Base-by-base conservation (phyloP, 2,113 vertebrate genomes). In the Aegithalos caudatus region DNA sequence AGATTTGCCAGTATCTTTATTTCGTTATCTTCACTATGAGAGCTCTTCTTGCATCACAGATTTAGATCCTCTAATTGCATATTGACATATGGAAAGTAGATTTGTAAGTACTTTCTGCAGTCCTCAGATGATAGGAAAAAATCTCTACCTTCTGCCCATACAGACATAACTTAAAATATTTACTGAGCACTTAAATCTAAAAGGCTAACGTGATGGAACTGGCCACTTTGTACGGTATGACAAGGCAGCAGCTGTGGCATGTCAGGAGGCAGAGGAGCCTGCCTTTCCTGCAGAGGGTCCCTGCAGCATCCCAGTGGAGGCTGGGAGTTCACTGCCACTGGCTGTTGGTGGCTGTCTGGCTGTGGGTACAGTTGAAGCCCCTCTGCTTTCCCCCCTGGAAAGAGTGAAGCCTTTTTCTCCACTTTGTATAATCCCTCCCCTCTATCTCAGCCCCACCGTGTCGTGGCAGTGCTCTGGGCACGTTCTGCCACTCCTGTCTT, bases 81-180 rank as follows among this genome's bases (percentile, higher is more conserved):
- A 91, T 92, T 93, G 92, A 91, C 96, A 96, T 95, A 97, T 83
- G 92, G 94, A 88, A 95, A 76, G 90, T 79, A 82, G 92, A 86
- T 90, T 96, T 81, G 37, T 92, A 83, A 95, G 92, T 93, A 86
- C 90, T 92, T 95, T 70, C 51, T 93, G 58, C 78, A 65, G 9
- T 88, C 58, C 56, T 94, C 42, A 90, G 60, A 81, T 94, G 85
- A 92, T 71, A 51, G 42, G 66, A 92, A 61, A 94, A 94, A 85
- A 92, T 31, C 38, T 80, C 71, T 81, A 79, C 92, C 90, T 94
- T 97, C 95, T 97, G 93, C 79, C 92, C 47, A 14, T 95, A 65
- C 86, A 95, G 79, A 94, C 87, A 53, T 64, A 90, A 92, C 64
- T 90, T 95, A 93, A 95, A 95, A 94, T 96, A 95, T 97, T 97